Evolutionary conservation across 2,888 invertebrate species (phyloP), one percentile per base, ranked within the genome.

Genomic region (Margaritifera margaritifera): DNA sequence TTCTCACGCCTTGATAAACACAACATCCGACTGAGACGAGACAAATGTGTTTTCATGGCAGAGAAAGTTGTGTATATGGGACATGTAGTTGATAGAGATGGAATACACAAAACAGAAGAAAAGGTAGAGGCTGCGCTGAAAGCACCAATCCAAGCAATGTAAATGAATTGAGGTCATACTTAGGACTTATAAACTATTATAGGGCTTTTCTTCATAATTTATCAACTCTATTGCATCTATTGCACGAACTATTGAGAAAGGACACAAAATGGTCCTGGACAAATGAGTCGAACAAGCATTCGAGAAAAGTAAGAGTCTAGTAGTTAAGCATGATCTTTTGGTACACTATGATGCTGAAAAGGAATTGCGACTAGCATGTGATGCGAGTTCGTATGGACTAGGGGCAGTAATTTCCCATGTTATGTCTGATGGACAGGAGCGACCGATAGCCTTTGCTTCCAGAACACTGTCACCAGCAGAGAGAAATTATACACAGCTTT

Each of bases 401-500:
- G 87, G 85, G 25, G 86, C 88, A 1, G 88, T 88, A 5, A 55
- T 72, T 18, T 67, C 65, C 0, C 68, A 74, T 57, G 22, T 61
- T 6, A 67, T 70, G 51, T 18, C 31, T 5, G 64, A 68, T 64
- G 71, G 71, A 24, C 6, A 59, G 20, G 66, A 73, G 58, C 6
- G 68, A 24, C 72, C 72, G 2, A 68, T 71, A 20, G 72, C 66
- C 8, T 73, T 66, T 59, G 70, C 70, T 4, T 70, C 68, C 6
- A 83, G 82, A 18, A 88, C 89, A 68, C 87, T 90, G 71, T 77
- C 73, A 81, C 85, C 80, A 89, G 88, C 80, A 79, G 86, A 89
- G 76, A 69, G 73, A 53, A 79, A 82, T 11, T 89, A 89, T 74
- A 80, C 84, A 24, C 87, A 88, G 68, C 68, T 89, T 88, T 6